Base-by-base conservation (phyloP, 2,797 vertebrate species). In the Echiichthys vipera region DNA sequence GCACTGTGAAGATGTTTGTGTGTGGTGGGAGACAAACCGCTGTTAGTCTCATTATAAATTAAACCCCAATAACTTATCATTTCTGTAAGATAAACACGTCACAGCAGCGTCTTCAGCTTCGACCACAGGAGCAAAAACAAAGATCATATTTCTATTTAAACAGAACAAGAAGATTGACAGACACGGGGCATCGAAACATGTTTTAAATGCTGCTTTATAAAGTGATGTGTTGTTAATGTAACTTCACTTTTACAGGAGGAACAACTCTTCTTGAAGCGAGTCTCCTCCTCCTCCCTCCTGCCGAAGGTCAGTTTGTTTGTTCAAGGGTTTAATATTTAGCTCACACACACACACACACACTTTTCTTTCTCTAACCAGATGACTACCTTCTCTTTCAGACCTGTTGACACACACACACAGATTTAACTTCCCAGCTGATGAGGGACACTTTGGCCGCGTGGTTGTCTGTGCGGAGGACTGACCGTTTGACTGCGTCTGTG, bases 281-380 rank as follows among this genome's bases (percentile, higher is more conserved):
- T 71, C 54, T 68, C 75, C 2, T 20, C 14, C 37, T 40, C 15
- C 34, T 13, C 34, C 34, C 51, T 80, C 34, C 66, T 70, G 73
- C 77, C 62, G 61, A 76, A 17, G 7, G 59, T 63, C 46, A 27
- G 1, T 65, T 13, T 93, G 86, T 93, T 92, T 92, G 86, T 84
- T 77, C 55, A 82, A 4, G 5, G 82, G 89, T 89, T 92, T 93
- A 90, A 91, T 91, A 87, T 89, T 93, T 91, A 93, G 75, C 88
- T 66, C 70, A 40, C 69, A 46, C 62, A 43, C 83, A 64, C 62
- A 39, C 49, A 29, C 57, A 59, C 27, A 50, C 58, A 36, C 25
- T 10, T n/a, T 32, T 22, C 24, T 62, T 53, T 53, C 20, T 54
- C 39, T 36, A 37, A 62, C 25, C 61, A 42, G 63, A 64, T 73